Base-by-base conservation (phyloP, 2,888 invertebrate genomes). In the Cheilosia vulpina region DNA sequence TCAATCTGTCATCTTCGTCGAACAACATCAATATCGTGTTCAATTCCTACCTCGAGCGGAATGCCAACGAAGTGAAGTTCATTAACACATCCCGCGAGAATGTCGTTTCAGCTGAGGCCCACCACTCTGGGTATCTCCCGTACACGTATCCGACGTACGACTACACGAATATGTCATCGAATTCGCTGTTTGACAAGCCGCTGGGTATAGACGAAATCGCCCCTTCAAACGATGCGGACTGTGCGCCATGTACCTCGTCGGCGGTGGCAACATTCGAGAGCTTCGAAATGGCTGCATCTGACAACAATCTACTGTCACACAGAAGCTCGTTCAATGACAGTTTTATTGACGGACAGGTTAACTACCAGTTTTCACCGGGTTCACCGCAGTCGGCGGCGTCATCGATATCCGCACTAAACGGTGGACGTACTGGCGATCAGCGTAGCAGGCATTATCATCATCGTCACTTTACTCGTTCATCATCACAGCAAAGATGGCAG, bases 21-120 rank as follows among this genome's bases (percentile, higher is more conserved):
- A 92, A 92, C 83, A 92, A 92, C 78, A 92, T 92, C 11, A 92
- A 92, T 63, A 92, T 92, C 38, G 91, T 92, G 4, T 92, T 92
- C 76, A 91, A 90, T 87, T 89, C 89, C 80, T 90, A 89, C 71
- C 84, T 89, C 71, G 90, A 91, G 76, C 89, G 90, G 27, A 91
- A 91, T 80, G 90, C 92, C 71, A 90, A 90, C 66, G 92, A 92
- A 87, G 92, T 92, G 57, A 92, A 92, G 87, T 92, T 92, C 78
- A 92, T 92, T 55, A 92, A 92, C 58, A 92, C 92, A 24, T 89
- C 90, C 4, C 87, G 88, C 19, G 90, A 90, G 17, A 82, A 88
- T 4, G 80, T 88, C 47, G 90, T 91, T 27, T 90, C 91, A 11
- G 87, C 90, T 3, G 92, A 92, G 71, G 90, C 89, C 0, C 91